Base-by-base conservation (phyloP, 2,113 vertebrate species). In the Colius striatus region DNA sequence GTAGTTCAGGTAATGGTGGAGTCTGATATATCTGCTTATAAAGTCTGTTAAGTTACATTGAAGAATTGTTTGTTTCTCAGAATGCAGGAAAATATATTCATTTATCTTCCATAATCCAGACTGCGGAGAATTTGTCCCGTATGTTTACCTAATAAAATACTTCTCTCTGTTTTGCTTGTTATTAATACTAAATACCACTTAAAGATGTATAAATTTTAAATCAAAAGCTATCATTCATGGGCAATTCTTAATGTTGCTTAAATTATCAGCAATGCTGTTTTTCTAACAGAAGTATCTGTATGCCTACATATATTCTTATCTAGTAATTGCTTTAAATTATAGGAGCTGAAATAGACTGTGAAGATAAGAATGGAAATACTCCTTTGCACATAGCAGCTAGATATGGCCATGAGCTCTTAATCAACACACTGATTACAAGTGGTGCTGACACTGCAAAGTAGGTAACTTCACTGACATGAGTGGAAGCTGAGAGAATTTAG, bases 311-410 rank as follows among this genome's bases (percentile, higher is more conserved):
- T 74, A 15, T 51, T 36, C 43, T 60, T 84, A 82, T 32, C 71
- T 57, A 68, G 26, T 78, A 54, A 77, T 58, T 60, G 11, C 50
- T 73, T 82, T 87, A 67, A 91, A 34, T 89, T 91, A 2, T 78
- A 99, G 99, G 99, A 96, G 99, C 99, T 50, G 98, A 99, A 97
- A 99, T 99, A 50, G 99, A 99, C 98, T 99, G 98, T 98, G 99
- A 99, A 98, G 99, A 99, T 96, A 99, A 99, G 97, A 99, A 99
- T 77, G 99, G 99, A 94, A 99, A 99, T 92, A 99, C 99, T 30
- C 99, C 99, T 75, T 98, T 99, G 97, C 99, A 99, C 97, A 99
- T 99, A 95, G 99, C 99, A 47, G 99, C 99, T 65, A 98, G 99
- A 96, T 99, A 99, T 10, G 99, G 99, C 96, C 99, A 99, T 71